These are phyloP conservation scores for Cardiocondyla obscurior DNA, from an alignment of 1,140 invertebrate species.

Conservation along the genomic window DNA sequence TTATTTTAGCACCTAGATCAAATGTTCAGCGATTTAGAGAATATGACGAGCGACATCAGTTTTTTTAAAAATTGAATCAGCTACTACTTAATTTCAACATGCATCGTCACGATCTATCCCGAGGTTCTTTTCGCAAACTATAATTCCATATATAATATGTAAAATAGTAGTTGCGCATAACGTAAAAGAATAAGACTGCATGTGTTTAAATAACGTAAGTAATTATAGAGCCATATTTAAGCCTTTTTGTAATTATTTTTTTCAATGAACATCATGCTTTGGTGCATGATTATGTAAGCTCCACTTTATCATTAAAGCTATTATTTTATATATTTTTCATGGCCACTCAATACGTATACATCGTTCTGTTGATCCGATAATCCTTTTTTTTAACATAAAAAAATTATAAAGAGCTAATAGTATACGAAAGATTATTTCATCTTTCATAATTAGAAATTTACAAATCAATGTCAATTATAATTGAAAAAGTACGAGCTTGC, in stretches of 20 bases:
- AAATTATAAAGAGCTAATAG: background rate
- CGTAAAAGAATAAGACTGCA: slow-evolving; percentile 65
- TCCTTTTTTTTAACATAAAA: background rate
- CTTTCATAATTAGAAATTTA: background rate
- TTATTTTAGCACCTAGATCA: slow-evolving; percentile 79
- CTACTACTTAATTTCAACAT: background rate
- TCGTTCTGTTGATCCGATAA: background rate
- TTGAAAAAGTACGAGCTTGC: background rate
- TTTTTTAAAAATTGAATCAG: slow-evolving; percentile 59
- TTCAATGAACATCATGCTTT: slow-evolving; percentile 31
- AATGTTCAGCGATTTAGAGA: slow-evolving; percentile 80
- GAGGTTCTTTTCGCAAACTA: slow-evolving; percentile 44
- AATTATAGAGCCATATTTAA: slow-evolving; percentile 42
- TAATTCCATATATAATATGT: slow-evolving; percentile 63
- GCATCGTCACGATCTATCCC: background rate
- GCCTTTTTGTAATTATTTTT: slow-evolving; percentile 63
- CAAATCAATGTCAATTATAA: slow-evolving; percentile 8
- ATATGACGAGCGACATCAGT: slow-evolving; percentile 77
- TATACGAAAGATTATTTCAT: background rate
- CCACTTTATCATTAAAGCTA: slow-evolving; percentile 67
- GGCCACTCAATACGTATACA: background rate
- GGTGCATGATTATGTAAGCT: slow-evolving; percentile 38
- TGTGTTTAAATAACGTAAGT: slow-evolving; percentile 61
- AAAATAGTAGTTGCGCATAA: slow-evolving; percentile 61
- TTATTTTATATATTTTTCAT: slow-evolving; percentile 67